Evolutionary conservation across 2,113 vertebrate genomes (phyloP).

Genomic region (Fukomys damarensis): DNA sequence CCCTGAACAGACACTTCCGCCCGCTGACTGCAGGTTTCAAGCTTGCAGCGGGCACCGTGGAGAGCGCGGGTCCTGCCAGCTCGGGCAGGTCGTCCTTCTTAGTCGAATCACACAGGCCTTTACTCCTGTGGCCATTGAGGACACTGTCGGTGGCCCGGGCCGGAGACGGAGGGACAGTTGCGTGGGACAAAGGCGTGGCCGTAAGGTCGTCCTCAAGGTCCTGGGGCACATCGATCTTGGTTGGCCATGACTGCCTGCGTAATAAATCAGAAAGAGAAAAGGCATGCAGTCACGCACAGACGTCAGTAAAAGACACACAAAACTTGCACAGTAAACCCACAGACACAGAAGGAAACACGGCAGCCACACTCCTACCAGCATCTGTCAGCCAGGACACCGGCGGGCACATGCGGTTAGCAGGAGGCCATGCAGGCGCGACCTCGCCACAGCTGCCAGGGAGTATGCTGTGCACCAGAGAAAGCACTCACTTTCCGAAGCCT

Average conservation of each 20-base stretch:
- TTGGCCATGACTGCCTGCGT: constrained; percentile 96
- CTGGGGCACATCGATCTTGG: constrained; percentile 95
- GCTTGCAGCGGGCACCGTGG: constrained; percentile 72
- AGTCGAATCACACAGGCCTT: constrained; percentile 90
- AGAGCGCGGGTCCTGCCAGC: constrained; percentile 82
- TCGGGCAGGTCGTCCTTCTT: constrained; percentile 91
- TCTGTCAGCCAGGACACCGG: background rate
- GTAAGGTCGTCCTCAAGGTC: constrained; percentile 97
- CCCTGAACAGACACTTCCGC: constrained; percentile 94
- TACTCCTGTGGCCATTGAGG: constrained; percentile 95
- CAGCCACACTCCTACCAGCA: background rate
- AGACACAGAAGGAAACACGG: background rate
- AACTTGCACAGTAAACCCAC: background rate
- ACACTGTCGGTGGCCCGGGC: constrained; percentile 93
- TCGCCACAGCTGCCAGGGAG: background rate
- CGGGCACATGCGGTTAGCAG: background rate
- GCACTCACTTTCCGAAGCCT: background rate
- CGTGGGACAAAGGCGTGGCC: constrained; percentile 93
- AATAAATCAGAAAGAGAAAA: background rate
- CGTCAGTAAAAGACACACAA: fast-evolving
- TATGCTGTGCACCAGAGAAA: background rate
- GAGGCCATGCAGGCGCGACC: background rate
- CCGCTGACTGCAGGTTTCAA: constrained; percentile 89
- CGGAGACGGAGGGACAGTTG: constrained; percentile 91
- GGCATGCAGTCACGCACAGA: background rate